Base-by-base conservation (phyloP, 2,113 vertebrate genomes). In the Rhynchomys soricoides region DNA sequence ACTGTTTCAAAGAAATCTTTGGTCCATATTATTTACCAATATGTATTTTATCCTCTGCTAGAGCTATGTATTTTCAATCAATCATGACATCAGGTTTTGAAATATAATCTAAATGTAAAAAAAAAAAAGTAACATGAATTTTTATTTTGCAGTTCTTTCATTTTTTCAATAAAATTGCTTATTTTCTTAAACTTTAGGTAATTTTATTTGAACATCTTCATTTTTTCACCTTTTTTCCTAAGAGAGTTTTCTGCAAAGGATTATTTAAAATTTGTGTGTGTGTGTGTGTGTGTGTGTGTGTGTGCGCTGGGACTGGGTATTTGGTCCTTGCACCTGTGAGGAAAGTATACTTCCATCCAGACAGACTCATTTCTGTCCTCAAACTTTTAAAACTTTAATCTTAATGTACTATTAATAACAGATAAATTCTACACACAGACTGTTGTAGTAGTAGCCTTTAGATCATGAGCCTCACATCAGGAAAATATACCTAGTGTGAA, bases 401-500 rank as follows among this genome's bases (percentile, higher is more conserved):
- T 89, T 79, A 93, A 66, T 78, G 88, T 88, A 77, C 15, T 91
- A 94, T 73, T 86, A 93, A 89, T 91, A 64, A 19, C 26, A 97
- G 85, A 75, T 12, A 16, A 93, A 83, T 40, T 40, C 26, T 74
- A 78, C 19, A 82, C 6, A 89, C 90, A 92, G 74, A n/a, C 31
- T 95, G 40, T 86, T 92, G 43, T 22, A 93, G 66, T 93, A 94
- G 79, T 91, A 96, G 64, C 66, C 95, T 95, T 94, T 97, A 93
- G 89, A 97, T 81, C 13, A 86, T 7, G 34, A 77, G 26, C 26
- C 9, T 64, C 66, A 45, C 34, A 77, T 75, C 90, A 95, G 95
- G 57, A 95, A 92, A 96, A 77, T 82, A 91, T 87, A 52, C 68
- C 68, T 94, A 75, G 50, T 97, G 52, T 86, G 90, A 97, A 96